Evolutionary conservation across 64 coral and sea anemone genomes (phyloP).

Genomic region (Actinia tenebrosa): DNA sequence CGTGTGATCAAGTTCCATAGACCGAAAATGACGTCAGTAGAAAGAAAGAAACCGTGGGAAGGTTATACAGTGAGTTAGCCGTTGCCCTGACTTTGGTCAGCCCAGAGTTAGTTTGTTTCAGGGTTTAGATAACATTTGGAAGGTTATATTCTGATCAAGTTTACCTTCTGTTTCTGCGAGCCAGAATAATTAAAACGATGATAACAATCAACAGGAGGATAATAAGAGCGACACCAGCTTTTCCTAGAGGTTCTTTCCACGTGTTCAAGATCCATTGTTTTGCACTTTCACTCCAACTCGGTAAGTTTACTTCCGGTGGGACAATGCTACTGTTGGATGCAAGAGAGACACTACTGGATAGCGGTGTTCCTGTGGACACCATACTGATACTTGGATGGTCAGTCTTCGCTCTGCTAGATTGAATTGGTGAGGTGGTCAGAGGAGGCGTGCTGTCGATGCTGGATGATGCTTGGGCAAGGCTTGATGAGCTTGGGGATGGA

Average conservation of each 20-base stretch:
- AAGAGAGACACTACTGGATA: not conserved
- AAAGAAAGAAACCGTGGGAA: too few species aligned
- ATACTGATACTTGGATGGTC: not conserved
- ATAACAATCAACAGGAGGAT: not conserved
- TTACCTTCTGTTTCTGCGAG: conserved; percentile 4
- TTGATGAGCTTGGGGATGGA: not conserved
- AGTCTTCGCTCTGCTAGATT: not conserved
- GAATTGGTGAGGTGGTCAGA: not conserved
- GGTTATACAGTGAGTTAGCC: too few species aligned
- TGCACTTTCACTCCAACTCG: not conserved
- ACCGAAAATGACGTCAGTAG: too few species aligned
- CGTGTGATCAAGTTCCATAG: too few species aligned
- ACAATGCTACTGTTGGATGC: not conserved
- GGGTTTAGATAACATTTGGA: not conserved
- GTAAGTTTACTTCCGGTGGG: not conserved
- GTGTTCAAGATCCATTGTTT: conserved; percentile 6
- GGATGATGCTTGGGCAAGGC: not conserved
- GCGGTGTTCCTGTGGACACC: not conserved
- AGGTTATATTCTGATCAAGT: not conserved
- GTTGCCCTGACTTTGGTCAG: not conserved
- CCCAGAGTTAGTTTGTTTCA: not conserved
- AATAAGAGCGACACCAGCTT: not conserved
- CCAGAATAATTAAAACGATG: not conserved
- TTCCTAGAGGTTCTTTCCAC: not conserved
- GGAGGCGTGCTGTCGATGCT: not conserved